Evolutionary conservation across 2,888 invertebrate species (phyloP).

Genomic region (Scaptomyza caliginosa): DNA sequence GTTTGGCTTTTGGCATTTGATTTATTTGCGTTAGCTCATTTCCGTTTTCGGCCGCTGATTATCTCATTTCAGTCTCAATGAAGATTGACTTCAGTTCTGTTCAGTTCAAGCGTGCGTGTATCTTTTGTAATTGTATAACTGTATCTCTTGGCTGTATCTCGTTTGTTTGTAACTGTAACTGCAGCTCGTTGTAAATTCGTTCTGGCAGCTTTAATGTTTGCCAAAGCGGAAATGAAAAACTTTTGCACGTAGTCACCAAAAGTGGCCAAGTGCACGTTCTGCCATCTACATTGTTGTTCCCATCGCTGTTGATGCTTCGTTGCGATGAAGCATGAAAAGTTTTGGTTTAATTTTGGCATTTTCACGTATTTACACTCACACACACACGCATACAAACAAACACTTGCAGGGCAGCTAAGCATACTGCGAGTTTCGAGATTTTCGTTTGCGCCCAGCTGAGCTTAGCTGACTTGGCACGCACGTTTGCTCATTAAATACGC

Average conservation of each 20-base stretch:
- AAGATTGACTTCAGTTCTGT: slow-evolving; percentile 16
- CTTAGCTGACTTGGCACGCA: slow-evolving; percentile 70
- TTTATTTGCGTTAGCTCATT: slow-evolving; percentile 70
- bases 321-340: slow-evolving; percentile 80
- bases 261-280: slow-evolving; percentile 75
- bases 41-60: slow-evolving; percentile 66
- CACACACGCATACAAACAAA: slow-evolving; percentile 27
- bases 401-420: slow-evolving; percentile 47
- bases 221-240: slow-evolving; percentile 79
- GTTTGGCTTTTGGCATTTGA: slow-evolving; percentile 59
- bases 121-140: slow-evolving; percentile 31
- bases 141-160: slow-evolving; percentile 6
- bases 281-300: slow-evolving; percentile 28
- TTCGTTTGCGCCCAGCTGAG: slow-evolving; percentile 47
- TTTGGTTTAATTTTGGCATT: slow-evolving; percentile 79
- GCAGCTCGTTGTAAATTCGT: slow-evolving; percentile 68
- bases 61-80: slow-evolving; percentile 45
- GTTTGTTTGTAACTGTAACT: slow-evolving; percentile 20
- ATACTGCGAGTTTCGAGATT: slow-evolving; percentile 11
- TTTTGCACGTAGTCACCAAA: slow-evolving; percentile 76
- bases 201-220: slow-evolving; percentile 78
- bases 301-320: slow-evolving; percentile 19
- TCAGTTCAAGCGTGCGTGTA: slow-evolving; percentile 50
- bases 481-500: slow-evolving; percentile 80
- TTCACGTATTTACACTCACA: slow-evolving; percentile 51